These are phyloP conservation scores for Todiramphus chloris DNA, from an alignment of 2,113 vertebrate species.

Conservation along the genomic window DNA sequence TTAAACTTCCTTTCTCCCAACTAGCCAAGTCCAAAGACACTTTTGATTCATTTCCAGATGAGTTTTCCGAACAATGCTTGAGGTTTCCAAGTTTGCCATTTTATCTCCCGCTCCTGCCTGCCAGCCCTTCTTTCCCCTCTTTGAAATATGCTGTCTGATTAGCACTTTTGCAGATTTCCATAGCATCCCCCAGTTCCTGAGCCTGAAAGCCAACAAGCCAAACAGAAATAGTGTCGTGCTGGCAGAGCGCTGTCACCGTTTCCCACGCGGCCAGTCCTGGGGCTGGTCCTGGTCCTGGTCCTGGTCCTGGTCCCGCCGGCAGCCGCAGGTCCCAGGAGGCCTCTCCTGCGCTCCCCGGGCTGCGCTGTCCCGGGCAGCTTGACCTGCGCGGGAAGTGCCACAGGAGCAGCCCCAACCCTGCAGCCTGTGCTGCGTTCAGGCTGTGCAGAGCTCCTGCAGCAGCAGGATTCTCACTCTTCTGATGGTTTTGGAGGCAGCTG, in stretches of 20 bases:
- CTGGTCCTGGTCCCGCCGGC: background rate
- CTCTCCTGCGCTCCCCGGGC: background rate
- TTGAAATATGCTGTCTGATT: constrained; percentile 59
- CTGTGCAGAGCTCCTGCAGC: background rate
- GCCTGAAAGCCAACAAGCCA: background rate
- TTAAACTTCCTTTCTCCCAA: constrained; percentile 48
- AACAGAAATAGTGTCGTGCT: background rate
- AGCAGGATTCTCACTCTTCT: background rate
- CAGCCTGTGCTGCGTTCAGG: background rate
- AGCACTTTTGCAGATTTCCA: constrained; percentile 46
- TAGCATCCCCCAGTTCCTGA: constrained; percentile 12
- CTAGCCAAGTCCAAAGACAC: constrained; percentile 27
- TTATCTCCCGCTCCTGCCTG: constrained; percentile 35
- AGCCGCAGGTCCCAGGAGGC: rapidly evolving
- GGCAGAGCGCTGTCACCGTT: rapidly evolving
- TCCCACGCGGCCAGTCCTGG: background rate
- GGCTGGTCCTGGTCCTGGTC: background rate
- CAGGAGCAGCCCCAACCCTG: rapidly evolving
- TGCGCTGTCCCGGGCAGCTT: background rate
- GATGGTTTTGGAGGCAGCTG: background rate
- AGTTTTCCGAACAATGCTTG: constrained; percentile 53
- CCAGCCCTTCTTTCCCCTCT: constrained; percentile 27
- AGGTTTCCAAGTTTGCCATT: constrained; percentile 63
- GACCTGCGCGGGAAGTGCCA: rapidly evolving
- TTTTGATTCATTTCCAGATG: constrained; percentile 63